phyloP scores from a whole-genome alignment of 2,888 invertebrate genomes.

The Deilephila porcellus region DNA sequence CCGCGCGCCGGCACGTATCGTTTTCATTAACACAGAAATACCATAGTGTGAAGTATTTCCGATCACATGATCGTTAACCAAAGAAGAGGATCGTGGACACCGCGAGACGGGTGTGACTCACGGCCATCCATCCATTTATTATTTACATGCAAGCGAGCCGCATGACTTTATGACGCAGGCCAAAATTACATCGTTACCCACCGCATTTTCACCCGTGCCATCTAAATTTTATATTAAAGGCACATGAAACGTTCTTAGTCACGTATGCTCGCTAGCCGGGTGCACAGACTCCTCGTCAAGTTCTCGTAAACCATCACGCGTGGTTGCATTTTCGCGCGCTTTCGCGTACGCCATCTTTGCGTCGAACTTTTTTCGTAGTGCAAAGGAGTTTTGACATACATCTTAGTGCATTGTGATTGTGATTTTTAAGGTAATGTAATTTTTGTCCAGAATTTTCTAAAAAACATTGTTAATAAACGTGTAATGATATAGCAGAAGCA shows the following conservation, averaged over 20 bases:
- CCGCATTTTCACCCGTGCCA: constrained; percentile 65
- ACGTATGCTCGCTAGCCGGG: constrained; percentile 73
- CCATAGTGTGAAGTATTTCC: constrained; percentile 12
- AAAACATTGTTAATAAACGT: constrained; percentile 14
- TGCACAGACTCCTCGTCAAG: constrained; percentile 69
- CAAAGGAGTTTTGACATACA: constrained; percentile 40
- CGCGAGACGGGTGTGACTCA: constrained; percentile 40
- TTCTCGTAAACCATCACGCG: constrained; percentile 37
- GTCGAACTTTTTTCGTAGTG: constrained; percentile 63
- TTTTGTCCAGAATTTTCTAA: constrained; percentile 28
- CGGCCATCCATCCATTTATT: constrained; percentile 44
- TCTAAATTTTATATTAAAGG: constrained; percentile 75
- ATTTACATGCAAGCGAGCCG: constrained; percentile 58
- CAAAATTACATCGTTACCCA: constrained; percentile 69
- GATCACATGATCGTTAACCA: constrained; percentile 21
- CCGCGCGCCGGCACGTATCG: not conserved
- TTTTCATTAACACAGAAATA: constrained; percentile 4
- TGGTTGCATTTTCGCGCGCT: constrained; percentile 64
- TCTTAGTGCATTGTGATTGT: constrained; percentile 35
- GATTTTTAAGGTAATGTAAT: constrained; percentile 44
- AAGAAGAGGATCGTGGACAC: constrained; percentile 6
- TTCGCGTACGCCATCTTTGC: constrained; percentile 64
- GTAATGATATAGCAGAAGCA: constrained; percentile 2
- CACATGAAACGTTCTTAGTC: constrained; percentile 74
- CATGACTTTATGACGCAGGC: constrained; percentile 65